Base-by-base conservation (phyloP, 2,797 vertebrate genomes). In the Thaleichthys pacificus region DNA sequence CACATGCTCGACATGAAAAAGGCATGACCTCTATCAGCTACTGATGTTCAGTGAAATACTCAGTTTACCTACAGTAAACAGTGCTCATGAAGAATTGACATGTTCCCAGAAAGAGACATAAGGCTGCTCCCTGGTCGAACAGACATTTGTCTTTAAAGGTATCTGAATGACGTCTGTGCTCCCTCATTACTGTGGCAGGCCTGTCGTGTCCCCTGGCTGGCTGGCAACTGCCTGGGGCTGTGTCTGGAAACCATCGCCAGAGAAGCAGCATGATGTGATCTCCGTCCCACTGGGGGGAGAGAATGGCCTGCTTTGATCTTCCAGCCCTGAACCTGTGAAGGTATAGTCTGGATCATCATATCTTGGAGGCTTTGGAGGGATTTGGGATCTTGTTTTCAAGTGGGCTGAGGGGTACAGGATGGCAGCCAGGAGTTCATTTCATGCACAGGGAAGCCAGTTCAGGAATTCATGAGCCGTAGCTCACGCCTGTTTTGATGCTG, bases 161-260 rank as follows among this genome's bases (percentile, higher is more conserved):
- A 66, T 81, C 58, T 57, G 35, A 69, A 54, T 75, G 77, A 80
- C 67, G 66, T 68, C 67, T 72, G 58, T 69, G 73, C 67, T 68
- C 73, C 47, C 61, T 79, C 35, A 42, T 79, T 61, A 67, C 56
- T 69, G 42, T 75, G 72, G 72, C 71, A 74, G 77, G 42, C 21
- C 32, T 17, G 65, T 69, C 54, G 19, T 68, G 61, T 68, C 62
- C 30, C 21, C n/a, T 42, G 38, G 65, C 64, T 56, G 68, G 47
- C n/a, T 54, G 51, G 11, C 15, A 49, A 38, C 58, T 68, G 68
- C 67, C 67, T 73, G 61, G 66, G 30, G 57, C 61, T 66, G 8
- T 35, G 61, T 61, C 38, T 42, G 38, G 38, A 42, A 42, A 42
- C 38, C 38, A 12, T 11, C 11, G 38, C 38, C 38, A 11, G 38